phyloP scores from a whole-genome alignment of 1,140 invertebrate species.

The Ceratina australensis region DNA sequence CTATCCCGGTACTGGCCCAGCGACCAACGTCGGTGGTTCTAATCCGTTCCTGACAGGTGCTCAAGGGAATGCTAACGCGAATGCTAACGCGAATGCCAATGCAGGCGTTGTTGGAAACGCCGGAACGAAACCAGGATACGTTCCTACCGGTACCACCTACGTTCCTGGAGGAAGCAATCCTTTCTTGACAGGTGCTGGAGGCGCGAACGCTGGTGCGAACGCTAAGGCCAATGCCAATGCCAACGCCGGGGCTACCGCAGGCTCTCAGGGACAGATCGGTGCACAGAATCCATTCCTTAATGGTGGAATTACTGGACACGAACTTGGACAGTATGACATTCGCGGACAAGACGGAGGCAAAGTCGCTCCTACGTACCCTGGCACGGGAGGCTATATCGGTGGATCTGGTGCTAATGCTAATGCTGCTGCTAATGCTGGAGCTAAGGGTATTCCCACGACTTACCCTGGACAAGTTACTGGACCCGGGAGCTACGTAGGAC shows the following conservation, averaged over 20 bases:
- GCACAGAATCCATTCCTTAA: no score
- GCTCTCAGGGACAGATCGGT: no score
- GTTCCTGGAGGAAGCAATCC: no score
- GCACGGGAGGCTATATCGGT: not conserved
- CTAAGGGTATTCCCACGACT: not conserved
- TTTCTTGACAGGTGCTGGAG: no score
- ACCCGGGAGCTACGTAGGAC: not conserved
- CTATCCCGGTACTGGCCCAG: not conserved
- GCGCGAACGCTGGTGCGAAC: not conserved
- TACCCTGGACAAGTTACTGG: not conserved
- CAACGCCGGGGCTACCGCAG: no score
- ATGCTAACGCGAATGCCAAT: not conserved
- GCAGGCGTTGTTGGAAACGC: no score
- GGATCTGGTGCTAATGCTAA: not conserved
- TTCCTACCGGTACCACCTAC: no score
- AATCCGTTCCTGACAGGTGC: not conserved
- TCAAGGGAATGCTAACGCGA: not conserved
- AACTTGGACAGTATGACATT: no score
- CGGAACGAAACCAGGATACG: no score
- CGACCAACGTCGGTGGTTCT: not conserved
- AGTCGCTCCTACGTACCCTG: no score
- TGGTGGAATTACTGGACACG: no score
- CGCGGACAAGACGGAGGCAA: no score
- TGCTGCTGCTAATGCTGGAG: conserved; percentile 8
- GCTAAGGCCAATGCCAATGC: not conserved